Evolutionary conservation across 2,888 invertebrate species (phyloP), one percentile per base, ranked within the genome.

Genomic region (Synergus itoensis): DNA sequence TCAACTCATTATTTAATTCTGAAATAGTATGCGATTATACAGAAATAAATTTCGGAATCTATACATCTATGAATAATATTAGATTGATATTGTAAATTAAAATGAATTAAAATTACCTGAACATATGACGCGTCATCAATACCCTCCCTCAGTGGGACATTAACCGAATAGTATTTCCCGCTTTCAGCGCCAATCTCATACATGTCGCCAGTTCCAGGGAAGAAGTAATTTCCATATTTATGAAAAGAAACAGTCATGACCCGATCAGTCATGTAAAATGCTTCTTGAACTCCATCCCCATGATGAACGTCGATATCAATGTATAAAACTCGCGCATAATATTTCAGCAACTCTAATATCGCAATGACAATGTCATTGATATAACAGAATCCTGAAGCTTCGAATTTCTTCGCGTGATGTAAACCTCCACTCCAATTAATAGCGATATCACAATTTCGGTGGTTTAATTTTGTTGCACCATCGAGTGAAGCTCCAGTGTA

Each of bases 181-280:
- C 97, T 97, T 91, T 99, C 99, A 0, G 98, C 97, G 0, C 99
- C 99, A 76, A 99, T 95, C 93, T 99, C 99, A 92, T 98, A 99
- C 99, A 99, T 99, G 92, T 99, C 99, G 0, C 99, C 99, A 0
- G 99, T 99, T 16, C 99, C 99, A 0, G 99, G 99, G 91, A 99
- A 99, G 92, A 99, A 99, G 89, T 97, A 98, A 89, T 98, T 98
- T 1, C 99, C 99, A 90, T 99, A 99, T 93, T 99, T 99, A 91
- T 99, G 99, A 92, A 99, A 99, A 67, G 99, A 99, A 1, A 99
- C 99, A 0, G 99, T 99, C 99, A 99, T 99, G 0, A 99, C 99
- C 81, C 99, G 93, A 91, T 99, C 99, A 0, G 99, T 99, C 5
- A 99, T 93, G 91, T 99, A 99, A 93, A 99, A 99, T 0, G 99